Evolutionary conservation across 1,140 invertebrate species (phyloP).

Genomic region (Choristoneura fumiferana): DNA sequence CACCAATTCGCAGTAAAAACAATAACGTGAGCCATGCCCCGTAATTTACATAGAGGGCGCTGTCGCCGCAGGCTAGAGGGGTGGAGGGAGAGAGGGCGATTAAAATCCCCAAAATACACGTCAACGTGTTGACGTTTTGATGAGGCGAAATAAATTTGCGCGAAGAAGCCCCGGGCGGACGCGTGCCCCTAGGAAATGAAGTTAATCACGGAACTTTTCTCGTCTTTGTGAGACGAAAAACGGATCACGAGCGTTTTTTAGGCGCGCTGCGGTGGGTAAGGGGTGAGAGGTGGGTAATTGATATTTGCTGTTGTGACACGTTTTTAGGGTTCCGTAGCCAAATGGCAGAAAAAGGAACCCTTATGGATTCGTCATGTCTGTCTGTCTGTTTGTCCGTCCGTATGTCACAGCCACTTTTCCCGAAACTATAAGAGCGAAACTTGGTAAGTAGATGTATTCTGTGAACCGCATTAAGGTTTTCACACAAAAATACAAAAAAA

Average conservation of each 20-base stretch:
- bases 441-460: no score
- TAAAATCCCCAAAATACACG: slow-evolving; percentile 73
- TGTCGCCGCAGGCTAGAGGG: slow-evolving; percentile 33
- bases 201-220: slow-evolving; percentile 54
- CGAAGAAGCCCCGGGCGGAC: slow-evolving; percentile 43
- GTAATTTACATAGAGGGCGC: slow-evolving; percentile 56
- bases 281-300: background rate
- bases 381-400: no score
- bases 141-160: slow-evolving; percentile 72
- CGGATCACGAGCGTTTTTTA: slow-evolving; percentile 20
- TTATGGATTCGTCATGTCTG: no score
- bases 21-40: slow-evolving; percentile 49
- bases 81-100: slow-evolving; percentile 37
- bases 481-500: no score
- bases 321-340: no score
- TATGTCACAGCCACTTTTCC: no score
- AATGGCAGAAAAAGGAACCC: no score
- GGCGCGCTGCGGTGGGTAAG: background rate
- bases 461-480: no score
- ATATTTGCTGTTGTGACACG: background rate
- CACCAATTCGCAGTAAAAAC: slow-evolving; percentile 68
- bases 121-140: slow-evolving; percentile 75
- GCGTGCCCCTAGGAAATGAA: slow-evolving; percentile 68
- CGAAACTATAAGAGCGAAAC: no score
- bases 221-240: slow-evolving; percentile 34